Evolutionary conservation across 2,797 vertebrate genomes (phyloP), one percentile per base, ranked within the genome.

Genomic region (Chaunax sp.): DNA sequence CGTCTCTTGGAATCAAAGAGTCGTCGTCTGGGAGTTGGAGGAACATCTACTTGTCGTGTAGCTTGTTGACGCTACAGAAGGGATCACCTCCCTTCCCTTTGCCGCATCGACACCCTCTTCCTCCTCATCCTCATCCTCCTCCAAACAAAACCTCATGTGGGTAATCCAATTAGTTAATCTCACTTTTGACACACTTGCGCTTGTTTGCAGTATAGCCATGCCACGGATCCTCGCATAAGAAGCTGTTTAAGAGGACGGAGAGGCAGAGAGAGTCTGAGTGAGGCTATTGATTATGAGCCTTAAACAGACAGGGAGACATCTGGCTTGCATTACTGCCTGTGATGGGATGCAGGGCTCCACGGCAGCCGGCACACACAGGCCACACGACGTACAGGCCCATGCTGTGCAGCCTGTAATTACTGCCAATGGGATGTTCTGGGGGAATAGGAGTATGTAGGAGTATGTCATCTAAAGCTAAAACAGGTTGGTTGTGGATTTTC

Each of bases 391-490:
- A 93, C 94, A 94, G 91, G 92, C 95, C 94, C 82, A 95, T 76
- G 79, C 93, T 95, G 93, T 90, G 86, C 94, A 89, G 94, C 93
- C 95, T 95, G 92, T 95, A 95, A 96, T 96, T 95, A 95, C 91
- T 86, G 90, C 90, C 87, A 84, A 87, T 83, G 91, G 90, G 89
- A 89, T 61, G 71, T 69, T 87, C 82, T 80, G 81, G 85, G 84
- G 85, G 89, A 87, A 90, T 66, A 81, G 70, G 64, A n/a, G n/a
- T n/a, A n/a, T n/a, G n/a, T n/a, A n/a, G n/a, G n/a, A 81, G 88
- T 88, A 90, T 94, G 91, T 90, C 92, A 92, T 95, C 91, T 89
- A 89, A 87, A 92, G 90, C 78, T 79, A 86, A 92, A 93, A 92
- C 92, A 89, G 78, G 69, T 94, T 95, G 92, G 92, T 90, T 86